These are phyloP conservation scores for Rugalucina vietnamica DNA, from an alignment of 2,888 invertebrate genomes.

Conservation along the genomic window DNA sequence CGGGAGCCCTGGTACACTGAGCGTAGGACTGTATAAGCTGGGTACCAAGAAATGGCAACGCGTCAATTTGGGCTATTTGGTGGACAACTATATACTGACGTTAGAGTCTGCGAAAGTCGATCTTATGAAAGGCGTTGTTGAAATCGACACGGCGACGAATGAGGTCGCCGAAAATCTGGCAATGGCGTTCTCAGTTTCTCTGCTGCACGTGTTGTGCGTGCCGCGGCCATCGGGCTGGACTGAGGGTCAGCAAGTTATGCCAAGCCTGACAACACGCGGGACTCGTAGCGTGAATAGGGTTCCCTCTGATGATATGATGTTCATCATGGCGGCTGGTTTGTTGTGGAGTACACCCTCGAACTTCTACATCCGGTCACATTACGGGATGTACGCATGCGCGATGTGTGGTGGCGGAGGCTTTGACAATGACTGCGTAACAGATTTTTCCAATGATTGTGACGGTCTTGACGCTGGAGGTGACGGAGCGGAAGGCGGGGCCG, in stretches of 20 bases:
- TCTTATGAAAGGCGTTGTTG: conserved; percentile 73
- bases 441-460: conserved; percentile 29
- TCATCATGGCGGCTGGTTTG: conserved; percentile 84
- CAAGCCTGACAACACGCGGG: conserved; percentile 32
- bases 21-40: conserved; percentile 73
- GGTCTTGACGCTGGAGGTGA: conserved; percentile 18
- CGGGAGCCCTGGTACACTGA: conserved; percentile 79
- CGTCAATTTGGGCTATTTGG: conserved; percentile 65
- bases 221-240: conserved; percentile 77
- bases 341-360: conserved; percentile 81
- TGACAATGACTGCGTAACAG: conserved; percentile 40
- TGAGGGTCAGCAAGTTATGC: conserved; percentile 37
- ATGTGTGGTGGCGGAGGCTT: conserved; percentile 60
- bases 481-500: conserved; percentile 26
- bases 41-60: conserved; percentile 54
- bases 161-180: conserved; percentile 85
- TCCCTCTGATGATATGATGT: conserved; percentile 79
- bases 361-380: conserved; percentile 71
- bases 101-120: conserved; percentile 70
- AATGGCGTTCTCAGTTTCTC: conserved; percentile 84
- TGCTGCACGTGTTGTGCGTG: conserved; percentile 85
- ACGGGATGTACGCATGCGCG: conserved; percentile 67
- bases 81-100: conserved; percentile 58
- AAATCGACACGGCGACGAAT: conserved; percentile 61
- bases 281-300: conserved; percentile 51